Conservation (phyloP, 1,140 invertebrate species). For the Saccostrea echinata region DNA sequence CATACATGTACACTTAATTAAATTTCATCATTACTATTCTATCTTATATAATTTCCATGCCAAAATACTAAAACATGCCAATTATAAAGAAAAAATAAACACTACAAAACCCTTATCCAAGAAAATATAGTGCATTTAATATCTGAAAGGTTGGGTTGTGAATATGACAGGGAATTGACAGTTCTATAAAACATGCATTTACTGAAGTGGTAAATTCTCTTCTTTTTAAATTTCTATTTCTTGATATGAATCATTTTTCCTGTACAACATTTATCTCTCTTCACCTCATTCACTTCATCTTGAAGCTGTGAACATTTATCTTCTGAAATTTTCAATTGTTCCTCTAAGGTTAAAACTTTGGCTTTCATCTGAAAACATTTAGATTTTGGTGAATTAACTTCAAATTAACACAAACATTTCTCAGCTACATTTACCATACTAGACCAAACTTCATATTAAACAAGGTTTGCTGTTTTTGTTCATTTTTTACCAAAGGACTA, state of each 20-base stretch:
- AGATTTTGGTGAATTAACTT: neutral
- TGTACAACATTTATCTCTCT: conserved; percentile 15
- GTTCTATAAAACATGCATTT: neutral
- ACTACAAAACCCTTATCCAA: conserved; percentile 25
- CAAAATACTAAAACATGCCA: neutral
- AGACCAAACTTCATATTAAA: neutral
- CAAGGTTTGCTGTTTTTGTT: neutral
- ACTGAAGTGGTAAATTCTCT: neutral
- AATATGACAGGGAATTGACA: neutral
- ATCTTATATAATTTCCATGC: neutral
- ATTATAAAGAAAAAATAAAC: neutral
- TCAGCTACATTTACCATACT: neutral
- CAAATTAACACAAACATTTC: neutral
- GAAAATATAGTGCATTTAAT: conserved; percentile 7
- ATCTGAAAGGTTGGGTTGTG: neutral
- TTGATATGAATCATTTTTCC: neutral
- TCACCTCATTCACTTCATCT: conserved; percentile 70
- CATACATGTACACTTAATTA: neutral
- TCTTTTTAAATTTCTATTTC: neutral
- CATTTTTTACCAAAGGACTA: neutral
- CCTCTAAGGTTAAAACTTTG: conserved; percentile 68
- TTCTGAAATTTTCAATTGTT: conserved; percentile 68
- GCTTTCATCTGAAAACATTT: conserved; percentile 72
- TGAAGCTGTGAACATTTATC: conserved; percentile 65
- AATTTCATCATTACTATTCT: neutral